Conservation (phyloP, 2,888 invertebrate species). For the Caenorhabditis zanzibari region DNA sequence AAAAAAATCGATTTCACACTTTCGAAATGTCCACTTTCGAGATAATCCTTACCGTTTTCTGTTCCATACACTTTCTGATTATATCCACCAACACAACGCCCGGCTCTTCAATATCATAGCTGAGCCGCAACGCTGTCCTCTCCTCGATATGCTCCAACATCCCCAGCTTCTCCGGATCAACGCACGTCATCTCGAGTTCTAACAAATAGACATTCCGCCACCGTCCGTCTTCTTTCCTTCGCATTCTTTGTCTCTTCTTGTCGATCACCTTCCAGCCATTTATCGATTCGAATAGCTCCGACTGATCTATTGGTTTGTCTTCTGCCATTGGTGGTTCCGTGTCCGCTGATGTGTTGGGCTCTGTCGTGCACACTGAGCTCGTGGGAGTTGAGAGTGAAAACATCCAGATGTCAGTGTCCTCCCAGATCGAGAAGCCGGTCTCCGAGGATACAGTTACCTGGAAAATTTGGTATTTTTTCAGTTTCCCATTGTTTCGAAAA, state of each 20-base stretch:
- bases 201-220: constrained; percentile 54
- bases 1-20: too few relatives aligned
- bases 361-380: not conserved
- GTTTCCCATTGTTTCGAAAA: too few relatives aligned
- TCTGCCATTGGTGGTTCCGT: not conserved
- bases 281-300: constrained; percentile 32
- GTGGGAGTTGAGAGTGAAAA: constrained; percentile 5
- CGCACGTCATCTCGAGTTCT: constrained; percentile 25
- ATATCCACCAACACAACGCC: constrained; percentile 50
- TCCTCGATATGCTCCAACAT: constrained; percentile 11
- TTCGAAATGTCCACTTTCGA: too few relatives aligned
- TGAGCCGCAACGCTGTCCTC: constrained; percentile 6
- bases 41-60: constrained; percentile 10
- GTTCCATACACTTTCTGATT: not conserved
- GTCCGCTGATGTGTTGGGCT: constrained; percentile 2
- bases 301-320: not conserved
- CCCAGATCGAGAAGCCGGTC: constrained; percentile 35
- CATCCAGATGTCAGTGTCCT: constrained; percentile 57
- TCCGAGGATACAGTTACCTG: constrained; percentile 28
- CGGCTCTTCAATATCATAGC: constrained; percentile 31
- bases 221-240: constrained; percentile 21
- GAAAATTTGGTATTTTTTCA: not conserved
- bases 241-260: constrained; percentile 13
- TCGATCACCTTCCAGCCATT: constrained; percentile 44
- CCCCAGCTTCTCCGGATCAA: constrained; percentile 13